A percentile compares a stretch with the other conserved stretches of the same genome.
These are phyloP conservation scores for Nannoperca obscura DNA, from an alignment of 2,797 vertebrate genomes.

Conservation along the genomic window DNA sequence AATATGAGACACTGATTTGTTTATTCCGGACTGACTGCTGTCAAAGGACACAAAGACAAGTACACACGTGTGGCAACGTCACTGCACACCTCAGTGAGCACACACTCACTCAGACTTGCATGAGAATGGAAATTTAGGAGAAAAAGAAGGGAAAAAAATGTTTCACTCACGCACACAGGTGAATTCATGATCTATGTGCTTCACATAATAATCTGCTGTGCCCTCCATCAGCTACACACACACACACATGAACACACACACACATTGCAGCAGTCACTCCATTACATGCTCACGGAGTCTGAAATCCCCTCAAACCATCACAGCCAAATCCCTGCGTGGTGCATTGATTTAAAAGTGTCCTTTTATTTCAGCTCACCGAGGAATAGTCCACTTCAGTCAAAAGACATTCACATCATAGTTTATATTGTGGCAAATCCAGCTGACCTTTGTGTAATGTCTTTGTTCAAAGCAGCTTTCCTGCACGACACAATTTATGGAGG, in stretches of 20 bases:
- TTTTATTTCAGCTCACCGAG: slow-evolving; percentile 65
- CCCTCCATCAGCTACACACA: slow-evolving; percentile 18
- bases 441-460: slow-evolving; percentile 64
- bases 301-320: slow-evolving; percentile 38
- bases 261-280: slow-evolving; percentile 39
- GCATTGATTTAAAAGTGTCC: slow-evolving; percentile 70
- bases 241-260: slow-evolving; percentile 17
- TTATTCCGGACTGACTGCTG: slow-evolving; percentile 35
- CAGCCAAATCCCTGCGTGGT: slow-evolving; percentile 59
- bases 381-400: slow-evolving; percentile 45
- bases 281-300: slow-evolving; percentile 58
- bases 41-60: slow-evolving; percentile 7
- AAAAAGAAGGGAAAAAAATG: slow-evolving; percentile 26
- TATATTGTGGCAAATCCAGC: slow-evolving; percentile 43
- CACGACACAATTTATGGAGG: slow-evolving; percentile 31
- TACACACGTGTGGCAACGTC: neutral
- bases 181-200: slow-evolving; percentile 34
- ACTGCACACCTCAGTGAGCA: neutral
- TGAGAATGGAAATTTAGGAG: slow-evolving; percentile 31
- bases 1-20: slow-evolving; percentile 48
- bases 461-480: slow-evolving; percentile 42
- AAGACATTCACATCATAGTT: slow-evolving; percentile 49
- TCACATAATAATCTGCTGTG: slow-evolving; percentile 46
- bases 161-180: slow-evolving; percentile 39
- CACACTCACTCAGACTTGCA: slow-evolving; percentile 4